phyloP scores from a whole-genome alignment of 2,113 vertebrate species.

The Anthoscopus minutus region DNA sequence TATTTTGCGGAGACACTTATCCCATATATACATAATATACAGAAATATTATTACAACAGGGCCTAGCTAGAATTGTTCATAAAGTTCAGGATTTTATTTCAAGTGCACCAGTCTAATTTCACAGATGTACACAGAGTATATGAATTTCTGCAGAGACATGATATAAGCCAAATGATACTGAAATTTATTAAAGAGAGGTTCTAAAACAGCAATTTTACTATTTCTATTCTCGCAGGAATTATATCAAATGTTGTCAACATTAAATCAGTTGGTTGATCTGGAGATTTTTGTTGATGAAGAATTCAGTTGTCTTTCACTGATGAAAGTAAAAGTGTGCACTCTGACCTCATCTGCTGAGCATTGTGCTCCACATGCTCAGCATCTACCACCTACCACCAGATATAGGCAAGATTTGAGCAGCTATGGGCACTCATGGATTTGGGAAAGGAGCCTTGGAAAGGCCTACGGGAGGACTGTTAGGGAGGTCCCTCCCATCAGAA shows the following conservation, averaged over 20 bases:
- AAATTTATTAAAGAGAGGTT: conserved; percentile 15
- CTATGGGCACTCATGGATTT: neutral
- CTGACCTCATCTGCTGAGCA: neutral
- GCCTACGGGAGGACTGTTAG: rapidly evolving
- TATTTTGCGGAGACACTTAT: neutral
- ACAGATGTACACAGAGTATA: neutral
- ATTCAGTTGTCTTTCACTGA: neutral
- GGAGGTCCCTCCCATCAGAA: neutral
- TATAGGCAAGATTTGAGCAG: rapidly evolving
- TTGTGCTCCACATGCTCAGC: rapidly evolving
- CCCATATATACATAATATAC: too few relatives aligned
- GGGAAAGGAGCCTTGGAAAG: neutral
- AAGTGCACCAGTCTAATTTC: conserved; percentile 20
- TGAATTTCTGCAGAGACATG: conserved; percentile 14
- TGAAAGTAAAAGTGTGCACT: neutral
- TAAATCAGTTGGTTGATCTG: neutral
- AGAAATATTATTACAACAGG: neutral
- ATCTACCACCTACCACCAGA: too few relatives aligned
- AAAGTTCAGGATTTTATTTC: conserved; percentile 27
- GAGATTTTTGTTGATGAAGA: neutral
- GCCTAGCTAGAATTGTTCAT: neutral
- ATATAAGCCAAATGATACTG: neutral
- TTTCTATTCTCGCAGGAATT: neutral
- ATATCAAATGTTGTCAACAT: neutral
- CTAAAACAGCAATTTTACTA: neutral